Evolutionary conservation across 2,888 invertebrate species (phyloP), one percentile per base, ranked within the genome.

Genomic region (Sturmia bella): DNA sequence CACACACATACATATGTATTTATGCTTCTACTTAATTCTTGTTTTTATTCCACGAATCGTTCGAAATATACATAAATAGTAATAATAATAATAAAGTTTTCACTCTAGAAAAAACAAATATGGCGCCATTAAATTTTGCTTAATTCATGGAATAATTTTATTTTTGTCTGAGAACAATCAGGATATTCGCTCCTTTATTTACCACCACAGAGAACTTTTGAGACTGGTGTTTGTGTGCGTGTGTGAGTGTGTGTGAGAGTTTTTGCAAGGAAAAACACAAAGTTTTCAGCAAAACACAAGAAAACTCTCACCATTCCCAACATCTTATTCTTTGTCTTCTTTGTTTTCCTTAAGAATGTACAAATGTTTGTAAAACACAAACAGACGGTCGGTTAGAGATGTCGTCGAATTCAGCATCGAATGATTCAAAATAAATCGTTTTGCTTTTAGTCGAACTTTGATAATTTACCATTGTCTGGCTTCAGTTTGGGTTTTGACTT

Each of bases 81-180:
- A 32, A 12, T 27, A 21, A n/a, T 7, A 11, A 15, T 32, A 63
- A 11, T 3, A 37, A 37, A 12, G 2, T 3, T 27, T 27, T 27
- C 27, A 32, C 32, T 32, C 9, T 17, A 13, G 41, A 54, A 27
- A 6, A 39, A 9, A 69, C 48, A 48, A 37, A 48, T 57, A 48
- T 32, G 69, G 69, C 37, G 56, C 57, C 57, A 37, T 70, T 48
- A 12, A 48, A n/a, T 43, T 11, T 12, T 57, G 43, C 19, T 48
- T 45, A 48, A 37, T 37, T 15, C 32, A n/a, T 43, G 39, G 48
- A 57, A 21, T 64, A 39, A 56, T 64, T 56, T 15, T 39, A 27
- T 21, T 64, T 64, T 21, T 27, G 21, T 56, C 43, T 21, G 12
- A 11, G 0, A 45, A 41, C 12, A 69, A 66, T 19, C 52, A 66